Base-by-base conservation (phyloP, 2,113 vertebrate genomes). In the Equus przewalskii region DNA sequence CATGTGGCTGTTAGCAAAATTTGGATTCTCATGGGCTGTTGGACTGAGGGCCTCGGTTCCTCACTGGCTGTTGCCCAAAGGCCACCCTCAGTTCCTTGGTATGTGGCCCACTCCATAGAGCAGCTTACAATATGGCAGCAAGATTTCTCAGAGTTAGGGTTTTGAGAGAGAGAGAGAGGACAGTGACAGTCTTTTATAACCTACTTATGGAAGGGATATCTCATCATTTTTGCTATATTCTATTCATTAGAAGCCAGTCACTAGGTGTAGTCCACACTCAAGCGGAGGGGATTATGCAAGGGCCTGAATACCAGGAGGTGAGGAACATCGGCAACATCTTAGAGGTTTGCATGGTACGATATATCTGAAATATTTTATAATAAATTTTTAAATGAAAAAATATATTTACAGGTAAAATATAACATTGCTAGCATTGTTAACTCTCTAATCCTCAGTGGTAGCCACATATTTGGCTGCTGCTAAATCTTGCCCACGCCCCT, bases 301-400 rank as follows among this genome's bases (percentile, higher is more conserved):
- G n/a, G 5, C 21, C 10, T 46, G 36, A n/a, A 65, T n/a, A 58
- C 21, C 15, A 87, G n/a, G 83, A 41, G 16, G 30, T 36, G 19
- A 60, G 30, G 51, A 88, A 49, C 51, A n/a, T 6, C 49, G 67
- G 30, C 56, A 44, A 54, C 69, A 62, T 75, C 58, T 28, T 75
- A 82, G 10, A 82, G n/a, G 36, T 56, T 36, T 28, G 11, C 49
- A 49, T 75, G n/a, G 26, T 9, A 65, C 12, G 7, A 56, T 73
- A 56, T 67, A 49, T 76, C 79, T 95, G 79, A 95, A 76, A 84
- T 75, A 81, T 64, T 51, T 72, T 89, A 73, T 33, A 56, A 26
- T 81, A 67, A 10, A 30, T 56, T 73, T 80, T 83, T 36, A 58
- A 83, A 75, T 30, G 49, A 67, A 83, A 54, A 46, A 79, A 26